Conservation (phyloP, 2,113 vertebrate species). For the Callopanchax toddi region DNA sequence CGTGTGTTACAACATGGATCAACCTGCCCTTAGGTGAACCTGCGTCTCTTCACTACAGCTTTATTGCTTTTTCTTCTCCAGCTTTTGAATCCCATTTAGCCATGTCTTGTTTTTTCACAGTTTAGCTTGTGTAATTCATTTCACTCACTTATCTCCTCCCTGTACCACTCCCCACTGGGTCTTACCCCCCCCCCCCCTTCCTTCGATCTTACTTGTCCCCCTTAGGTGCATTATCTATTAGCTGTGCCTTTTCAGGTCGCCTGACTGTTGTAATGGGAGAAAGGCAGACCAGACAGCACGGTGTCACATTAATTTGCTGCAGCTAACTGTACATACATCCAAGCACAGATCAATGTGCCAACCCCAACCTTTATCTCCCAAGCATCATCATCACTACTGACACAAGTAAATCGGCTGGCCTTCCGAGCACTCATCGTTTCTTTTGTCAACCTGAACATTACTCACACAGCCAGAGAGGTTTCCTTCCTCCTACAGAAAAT, state of each 20-base stretch:
- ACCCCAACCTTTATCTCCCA: constrained; percentile 53
- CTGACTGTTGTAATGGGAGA: constrained; percentile 71
- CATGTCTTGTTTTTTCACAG: constrained; percentile 16
- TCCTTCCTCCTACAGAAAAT: constrained; percentile 8
- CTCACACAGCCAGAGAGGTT: constrained; percentile 14
- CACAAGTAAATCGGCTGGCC: constrained; percentile 37
- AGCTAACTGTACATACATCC: constrained; percentile 63
- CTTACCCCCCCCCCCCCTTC: background rate
- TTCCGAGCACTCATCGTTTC: constrained; percentile 29
- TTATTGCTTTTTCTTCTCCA: constrained; percentile 43
- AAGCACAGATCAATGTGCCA: constrained; percentile 62
- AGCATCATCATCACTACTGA: constrained; percentile 33
- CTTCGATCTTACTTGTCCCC: constrained; percentile 26
- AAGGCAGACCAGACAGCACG: constrained; percentile 58
- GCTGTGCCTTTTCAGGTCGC: constrained; percentile 66
- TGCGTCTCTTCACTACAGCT: constrained; percentile 39
- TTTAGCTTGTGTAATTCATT: constrained; percentile 41
- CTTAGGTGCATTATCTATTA: constrained; percentile 71
- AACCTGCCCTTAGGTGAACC: constrained; percentile 43
- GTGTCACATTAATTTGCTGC: constrained; percentile 72
- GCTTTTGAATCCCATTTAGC: constrained; percentile 2
- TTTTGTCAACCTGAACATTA: constrained; percentile 23
- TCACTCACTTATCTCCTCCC: constrained; percentile 28
- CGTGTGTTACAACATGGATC: constrained; percentile 24
- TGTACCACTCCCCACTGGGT: background rate